A percentile compares a stretch with the other conserved stretches of the same genome.
Conservation (phyloP, 2,888 invertebrate genomes). For the Dicyrtomina minuta region DNA sequence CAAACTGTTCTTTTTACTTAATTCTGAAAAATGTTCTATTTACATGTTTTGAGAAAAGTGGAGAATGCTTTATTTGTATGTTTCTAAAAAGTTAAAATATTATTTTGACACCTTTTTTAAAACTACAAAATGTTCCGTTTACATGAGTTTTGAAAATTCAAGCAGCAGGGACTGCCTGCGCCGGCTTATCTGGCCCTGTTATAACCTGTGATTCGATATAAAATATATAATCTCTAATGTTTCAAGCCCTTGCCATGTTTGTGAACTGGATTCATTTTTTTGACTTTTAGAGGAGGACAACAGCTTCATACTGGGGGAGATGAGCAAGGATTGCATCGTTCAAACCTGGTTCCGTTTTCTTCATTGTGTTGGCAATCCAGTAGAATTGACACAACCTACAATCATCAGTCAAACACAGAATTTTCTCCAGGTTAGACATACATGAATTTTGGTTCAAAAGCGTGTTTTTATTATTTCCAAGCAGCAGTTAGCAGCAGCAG, state of each 20-base stretch:
- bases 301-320: conserved; percentile 75
- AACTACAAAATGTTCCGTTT: too few species aligned
- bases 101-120: too few species aligned
- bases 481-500: background rate
- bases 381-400: conserved; percentile 83
- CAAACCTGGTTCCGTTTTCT: conserved; percentile 96
- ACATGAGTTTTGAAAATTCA: too few species aligned
- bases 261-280: background rate
- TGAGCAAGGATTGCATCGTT: conserved; percentile 85
- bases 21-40: too few species aligned
- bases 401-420: conserved; percentile 71
- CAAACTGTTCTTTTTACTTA: too few species aligned
- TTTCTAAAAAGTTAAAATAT: too few species aligned
- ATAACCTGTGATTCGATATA: background rate
- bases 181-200: background rate
- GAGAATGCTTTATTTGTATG: too few species aligned
- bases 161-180: too few species aligned
- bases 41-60: too few species aligned
- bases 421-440: conserved; percentile 64
- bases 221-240: too few species aligned
- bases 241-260: too few species aligned
- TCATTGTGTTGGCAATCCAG: conserved; percentile 92
- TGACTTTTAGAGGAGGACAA: conserved; percentile 80
- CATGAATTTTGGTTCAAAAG: background rate
- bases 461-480: background rate